Evolutionary conservation across 1,140 invertebrate species (phyloP), one percentile per base, ranked within the genome.

Genomic region (Hirudo medicinalis): DNA sequence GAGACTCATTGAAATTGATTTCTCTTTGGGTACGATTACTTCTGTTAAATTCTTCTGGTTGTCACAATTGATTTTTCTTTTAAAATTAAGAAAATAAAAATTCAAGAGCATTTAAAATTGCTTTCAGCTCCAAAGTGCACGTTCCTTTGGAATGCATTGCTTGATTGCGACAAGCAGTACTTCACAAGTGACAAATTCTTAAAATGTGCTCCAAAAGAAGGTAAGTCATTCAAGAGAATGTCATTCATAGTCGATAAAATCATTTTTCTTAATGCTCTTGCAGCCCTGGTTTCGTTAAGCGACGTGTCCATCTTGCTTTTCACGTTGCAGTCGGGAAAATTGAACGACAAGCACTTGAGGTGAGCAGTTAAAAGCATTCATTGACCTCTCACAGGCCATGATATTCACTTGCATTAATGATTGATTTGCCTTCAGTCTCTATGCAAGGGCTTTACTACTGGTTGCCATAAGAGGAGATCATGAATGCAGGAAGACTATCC

Each of bases 131-230:
- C 85, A 74, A 84, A 84, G 75, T 78, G 86, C 29, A 82, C 76
- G 60, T 77, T 83, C 20, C 82, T 91, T 72, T 91, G 90, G 89
- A 86, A 83, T 67, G 82, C 87, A 67, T 81, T 91, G 15, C 77
- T 87, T 29, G 88, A 90, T 79, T 81, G 87, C 74, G 87, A 90
- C 27, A 91, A 91, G 77, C 88, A 89, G 75, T 82, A 78, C 13
- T 73, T 81, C 29, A 72, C 78, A 8, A 79, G 79, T 66, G 92
- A 94, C 74, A 90, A 91, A 76, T 89, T 90, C 79, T 80, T 92
- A 40, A 77, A 85, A 17, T 83, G 86, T 25, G 88, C 87, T 57
- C 79, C 84, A n/a, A 86, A 89, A 75, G 89, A 92, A 70, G 83
- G 86, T 86, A 77, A 81, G 80, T 78, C 63, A 53, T 69, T 71